A percentile compares a stretch with the other conserved stretches of the same genome.
Evolutionary conservation across 2,113 vertebrate species (phyloP).

Genomic region (Rhinopomastus cyanomelas): DNA sequence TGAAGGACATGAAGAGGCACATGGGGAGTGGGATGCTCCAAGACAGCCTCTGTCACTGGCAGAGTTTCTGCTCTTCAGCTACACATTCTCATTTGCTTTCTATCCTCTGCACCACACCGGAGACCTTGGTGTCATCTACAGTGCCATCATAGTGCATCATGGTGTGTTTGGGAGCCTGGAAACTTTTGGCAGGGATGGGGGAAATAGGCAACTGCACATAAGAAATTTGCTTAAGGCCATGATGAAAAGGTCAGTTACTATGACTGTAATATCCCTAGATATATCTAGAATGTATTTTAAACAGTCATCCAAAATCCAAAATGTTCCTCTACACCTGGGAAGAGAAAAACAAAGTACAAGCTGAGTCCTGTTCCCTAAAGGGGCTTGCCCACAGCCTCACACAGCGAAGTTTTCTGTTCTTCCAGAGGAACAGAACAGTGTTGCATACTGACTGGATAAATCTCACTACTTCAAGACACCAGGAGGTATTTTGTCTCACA

Average conservation of each 20-base stretch:
- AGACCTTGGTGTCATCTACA: not conserved
- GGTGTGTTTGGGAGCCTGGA: not conserved
- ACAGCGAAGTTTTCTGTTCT: not conserved
- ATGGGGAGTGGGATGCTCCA: not conserved
- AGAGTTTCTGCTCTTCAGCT: not conserved
- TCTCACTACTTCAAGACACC: not conserved
- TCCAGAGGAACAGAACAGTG: not conserved
- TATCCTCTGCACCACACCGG: too few relatives aligned
- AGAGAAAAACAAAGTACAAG: not conserved
- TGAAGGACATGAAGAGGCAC: not conserved
- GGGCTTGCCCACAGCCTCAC: not conserved
- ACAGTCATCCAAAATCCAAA: not conserved
- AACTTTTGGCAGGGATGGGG: accelerated
- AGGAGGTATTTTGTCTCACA: not conserved
- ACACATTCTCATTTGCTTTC: not conserved
- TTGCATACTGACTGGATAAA: not conserved
- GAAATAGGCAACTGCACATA: not conserved
- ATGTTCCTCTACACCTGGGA: not conserved
- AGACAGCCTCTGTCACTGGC: not conserved
- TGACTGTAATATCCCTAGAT: not conserved
- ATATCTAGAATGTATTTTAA: not conserved
- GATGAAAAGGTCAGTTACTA: not conserved
- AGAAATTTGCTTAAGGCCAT: not conserved
- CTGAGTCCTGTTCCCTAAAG: not conserved
- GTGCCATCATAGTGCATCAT: not conserved